Evolutionary conservation across 2,113 vertebrate species (phyloP), one percentile per base, ranked within the genome.

Genomic region (Vanacampus margaritifer): DNA sequence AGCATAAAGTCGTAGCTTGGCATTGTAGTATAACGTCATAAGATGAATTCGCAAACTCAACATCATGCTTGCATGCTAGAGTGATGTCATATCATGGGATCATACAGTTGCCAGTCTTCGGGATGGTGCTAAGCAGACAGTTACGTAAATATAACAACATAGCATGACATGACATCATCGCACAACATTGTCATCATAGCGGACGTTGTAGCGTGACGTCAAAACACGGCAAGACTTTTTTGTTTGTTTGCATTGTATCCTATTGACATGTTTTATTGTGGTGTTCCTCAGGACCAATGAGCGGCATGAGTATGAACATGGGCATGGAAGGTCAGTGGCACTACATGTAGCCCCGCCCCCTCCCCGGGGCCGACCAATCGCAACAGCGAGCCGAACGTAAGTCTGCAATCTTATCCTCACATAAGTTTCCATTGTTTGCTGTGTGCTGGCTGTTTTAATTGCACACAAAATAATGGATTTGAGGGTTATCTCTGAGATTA

Each of bases 261-360:
- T 10, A 14, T 35, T 50, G 41, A 65, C 45, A 24, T 13, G 12
- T 68, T 43, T 39, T 26, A 54, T 14, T 56, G 1, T 2, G 2
- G 37, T 45, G 17, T 81, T 68, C 64, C 68, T 2, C 92, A 99
- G 97, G 97, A 93, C 94, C 97, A 90, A 99, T 99, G 95, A 95
- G 95, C 94, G 97, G 96, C 90, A 98, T 99, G 96, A 95, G 96
- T 89, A 99, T 99, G 97, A 99, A 99, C 94, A 98, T 99, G 95
- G 96, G 96, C 88, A 99, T 99, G 97, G 97, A 99, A 93, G 96
- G 97, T 93, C 97, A 99, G 90, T 99, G 97, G 97, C 97, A 99
- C 95, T 98, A 99, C 95, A 99, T 99, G 97, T 99, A 98, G 98
- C 94, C 94, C 93, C 92, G 91, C 92, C 90, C 92, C 93, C 94